Percentiles rank a stretch among this genome's conserved stretches.
These are phyloP conservation scores for Drosophila putrida DNA, from an alignment of 2,888 invertebrate genomes.

Conservation along the genomic window DNA sequence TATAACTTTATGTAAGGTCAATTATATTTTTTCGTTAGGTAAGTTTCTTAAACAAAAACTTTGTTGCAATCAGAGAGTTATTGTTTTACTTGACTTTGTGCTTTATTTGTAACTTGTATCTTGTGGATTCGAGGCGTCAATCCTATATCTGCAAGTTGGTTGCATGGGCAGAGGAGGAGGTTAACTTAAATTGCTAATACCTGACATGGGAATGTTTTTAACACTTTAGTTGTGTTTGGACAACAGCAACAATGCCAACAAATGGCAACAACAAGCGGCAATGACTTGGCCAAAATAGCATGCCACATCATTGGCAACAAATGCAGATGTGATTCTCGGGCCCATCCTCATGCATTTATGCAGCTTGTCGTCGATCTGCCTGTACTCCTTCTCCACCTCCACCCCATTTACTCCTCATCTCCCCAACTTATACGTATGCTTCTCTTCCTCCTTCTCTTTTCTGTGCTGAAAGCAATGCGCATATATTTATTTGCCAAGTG, in stretches of 20 bases:
- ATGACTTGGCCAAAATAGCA: constrained; percentile 77
- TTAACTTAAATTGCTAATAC: constrained; percentile 79
- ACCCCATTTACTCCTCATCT: neutral
- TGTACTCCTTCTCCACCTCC: neutral
- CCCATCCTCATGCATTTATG: constrained; percentile 76
- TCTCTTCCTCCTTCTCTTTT: neutral
- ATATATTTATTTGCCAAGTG: constrained; percentile 78
- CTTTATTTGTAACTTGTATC: neutral
- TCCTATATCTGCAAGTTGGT: neutral
- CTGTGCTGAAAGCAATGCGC: constrained; percentile 61
- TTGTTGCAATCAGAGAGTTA: constrained; percentile 46
- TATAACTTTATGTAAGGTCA: neutral
- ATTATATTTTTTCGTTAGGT: too few relatives aligned
- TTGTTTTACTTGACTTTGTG: constrained; percentile 16
- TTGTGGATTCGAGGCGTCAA: neutral
- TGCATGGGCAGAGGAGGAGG: constrained; percentile 10
- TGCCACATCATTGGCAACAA: constrained; percentile 59
- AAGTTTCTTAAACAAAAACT: constrained; percentile 8
- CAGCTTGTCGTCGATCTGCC: constrained; percentile 75
- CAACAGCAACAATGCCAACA: constrained; percentile 68
- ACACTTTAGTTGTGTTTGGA: constrained; percentile 77
- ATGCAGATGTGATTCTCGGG: constrained; percentile 31
- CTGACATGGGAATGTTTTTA: constrained; percentile 80
- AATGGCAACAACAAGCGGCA: constrained; percentile 66
- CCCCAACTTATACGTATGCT: neutral